Evolutionary conservation across 1,140 invertebrate genomes (phyloP), one percentile per base, ranked within the genome.

Genomic region (Microplitis mediator): DNA sequence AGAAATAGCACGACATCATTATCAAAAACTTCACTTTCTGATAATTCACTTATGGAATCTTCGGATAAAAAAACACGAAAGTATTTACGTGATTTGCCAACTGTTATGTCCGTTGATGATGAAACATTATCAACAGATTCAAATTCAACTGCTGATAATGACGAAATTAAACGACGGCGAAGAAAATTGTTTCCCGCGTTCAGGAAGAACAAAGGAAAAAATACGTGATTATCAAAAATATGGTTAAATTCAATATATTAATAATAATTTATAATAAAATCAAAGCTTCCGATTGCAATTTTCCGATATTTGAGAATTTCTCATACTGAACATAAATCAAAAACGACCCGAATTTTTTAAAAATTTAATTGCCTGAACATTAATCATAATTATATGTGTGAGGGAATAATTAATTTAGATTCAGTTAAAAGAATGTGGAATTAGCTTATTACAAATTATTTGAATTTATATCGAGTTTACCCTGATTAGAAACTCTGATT

Each of bases 81-180:
- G 8, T 62, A 76, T 0, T n/a, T 79, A 2, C 80, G 58, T 61
- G 85, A 87, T 16, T 72, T 85, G 39, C 78, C 84, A 9, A 82
- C 81, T 0, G 75, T 84, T 0, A 79, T 81, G 76, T 82, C 80
- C 2, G 74, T 87, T 51, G 86, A 86, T 69, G 87, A 88, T 67
- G 88, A 89, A 71, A 87, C 88, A 13, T 79, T 87, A 0, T 88
- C 88, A 0, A 89, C 88, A 5, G 88, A 89, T 76, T 88, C 87
- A 4, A 89, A 88, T 77, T 88, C 88, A n/a, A 88, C 87, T 31
- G 81, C 82, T 16, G 86, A 86, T 72, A 88, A 89, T 64, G 87
- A 88, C 63, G 85, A 87, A 58, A 71, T 82, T 23, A 87, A 88
- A 69, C 78, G 81, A 31, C 80, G 85, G 5, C 80, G 86, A 4